Base-by-base conservation (phyloP, 2,888 invertebrate genomes). In the Agriopis aurantiaria region DNA sequence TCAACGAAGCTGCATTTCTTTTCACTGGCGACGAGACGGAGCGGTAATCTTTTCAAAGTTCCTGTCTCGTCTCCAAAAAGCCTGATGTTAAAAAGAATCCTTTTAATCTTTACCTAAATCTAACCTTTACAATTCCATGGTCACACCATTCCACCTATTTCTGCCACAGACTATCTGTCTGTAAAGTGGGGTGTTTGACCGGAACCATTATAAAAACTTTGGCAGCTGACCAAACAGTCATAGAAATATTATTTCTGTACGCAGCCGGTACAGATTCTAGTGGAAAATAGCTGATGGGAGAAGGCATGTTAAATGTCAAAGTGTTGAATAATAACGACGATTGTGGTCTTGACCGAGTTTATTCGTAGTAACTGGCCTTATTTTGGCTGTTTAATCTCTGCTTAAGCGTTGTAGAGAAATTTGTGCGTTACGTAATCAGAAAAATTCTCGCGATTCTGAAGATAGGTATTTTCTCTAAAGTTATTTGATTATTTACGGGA, bases 171-270 rank as follows among this genome's bases (percentile, higher is more conserved):
- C 63, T 78, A 58, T 68, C 61, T 72, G 71, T 69, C 71, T 63
- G 58, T 49, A 52, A 53, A 10, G 14, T 48, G 69, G 58, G 78
- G 75, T 78, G 64, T 55, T 74, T 75, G 76, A 78, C 75, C 78
- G 70, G 61, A 74, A 75, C 69, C 68, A 74, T 75, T 75, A 75
- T 75, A 75, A 74, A 77, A 73, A 75, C 57, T 60, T 76, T 78
- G 78, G 78, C 78, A 74, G 12, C 4, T 0, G 45, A 73, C 74
- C 78, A 78, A 75, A 52, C 59, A 40, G 69, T 65, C 59, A 65
- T 64, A 72, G 49, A 65, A 61, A 64, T 64, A 62, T 62, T 62
- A 69, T 69, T 69, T 63, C 60, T 64, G 64, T 60, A 57, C 64
- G 56, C 66, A 11, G 23, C n/a, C 52, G 55, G 55, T 51, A 58